Percentiles rank a stretch among this genome's conserved stretches.
These are phyloP conservation scores for Calcarius ornatus DNA, from an alignment of 2,113 vertebrate species.

Conservation along the genomic window DNA sequence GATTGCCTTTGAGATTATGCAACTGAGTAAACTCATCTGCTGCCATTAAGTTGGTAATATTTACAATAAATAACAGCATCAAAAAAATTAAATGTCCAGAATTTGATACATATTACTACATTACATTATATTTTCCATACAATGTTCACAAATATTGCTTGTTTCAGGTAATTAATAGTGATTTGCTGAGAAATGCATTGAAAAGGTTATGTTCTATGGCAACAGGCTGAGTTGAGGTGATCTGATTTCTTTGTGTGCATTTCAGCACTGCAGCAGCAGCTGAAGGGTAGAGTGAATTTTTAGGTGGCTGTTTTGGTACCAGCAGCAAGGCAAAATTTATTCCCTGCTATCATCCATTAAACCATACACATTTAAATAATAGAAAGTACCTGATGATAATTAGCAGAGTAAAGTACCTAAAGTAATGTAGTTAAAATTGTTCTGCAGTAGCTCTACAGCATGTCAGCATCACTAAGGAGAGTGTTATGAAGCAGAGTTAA, in stretches of 20 bases:
- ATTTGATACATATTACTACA: neutral
- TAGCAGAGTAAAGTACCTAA: neutral
- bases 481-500: neutral
- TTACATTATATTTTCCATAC: neutral
- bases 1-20: neutral
- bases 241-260: neutral
- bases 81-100: neutral
- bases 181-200: neutral
- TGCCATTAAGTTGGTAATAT: neutral
- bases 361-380: neutral
- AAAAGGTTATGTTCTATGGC: neutral
- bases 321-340: neutral
- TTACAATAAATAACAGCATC: neutral
- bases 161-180: neutral
- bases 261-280: neutral
- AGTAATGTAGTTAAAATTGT: neutral
- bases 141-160: neutral
- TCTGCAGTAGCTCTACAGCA: neutral
- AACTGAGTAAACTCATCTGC: neutral
- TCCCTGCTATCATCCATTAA: neutral
- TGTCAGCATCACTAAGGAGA: neutral
- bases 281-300: neutral
- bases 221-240: neutral
- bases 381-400: neutral
- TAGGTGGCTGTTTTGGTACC: neutral